Percentiles rank a stretch among this genome's conserved stretches.
Conservation (phyloP, 1,140 invertebrate genomes). For the Geopemphigus sp. region DNA sequence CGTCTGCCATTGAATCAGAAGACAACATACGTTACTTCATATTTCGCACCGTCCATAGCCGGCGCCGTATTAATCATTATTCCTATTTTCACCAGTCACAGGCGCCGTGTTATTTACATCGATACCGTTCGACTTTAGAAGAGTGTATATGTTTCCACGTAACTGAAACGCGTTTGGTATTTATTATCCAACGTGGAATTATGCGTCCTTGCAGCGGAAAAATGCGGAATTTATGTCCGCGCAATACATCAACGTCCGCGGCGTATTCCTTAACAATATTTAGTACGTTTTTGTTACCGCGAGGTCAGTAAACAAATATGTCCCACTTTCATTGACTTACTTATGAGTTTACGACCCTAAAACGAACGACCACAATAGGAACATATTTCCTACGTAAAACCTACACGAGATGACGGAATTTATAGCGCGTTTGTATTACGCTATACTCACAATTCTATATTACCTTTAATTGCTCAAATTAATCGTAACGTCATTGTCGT, state of each 20-base stretch:
- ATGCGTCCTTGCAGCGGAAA: constrained; percentile 1
- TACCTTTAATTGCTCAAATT: not conserved
- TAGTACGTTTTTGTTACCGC: constrained; percentile 1
- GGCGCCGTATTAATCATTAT: no score
- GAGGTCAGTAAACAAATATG: constrained; percentile 34
- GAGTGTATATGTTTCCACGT: not conserved
- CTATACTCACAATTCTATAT: not conserved
- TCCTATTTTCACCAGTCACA: no score
- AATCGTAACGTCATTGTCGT: no score
- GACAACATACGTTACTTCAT: no score
- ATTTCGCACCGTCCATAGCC: no score
- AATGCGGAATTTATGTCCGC: constrained; percentile 27
- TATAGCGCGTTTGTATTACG: not conserved
- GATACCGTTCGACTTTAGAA: no score
- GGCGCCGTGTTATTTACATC: no score
- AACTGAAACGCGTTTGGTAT: not conserved
- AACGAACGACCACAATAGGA: not conserved
- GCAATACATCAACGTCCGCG: not conserved
- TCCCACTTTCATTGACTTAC: constrained; percentile 26
- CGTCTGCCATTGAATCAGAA: no score
- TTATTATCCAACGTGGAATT: not conserved
- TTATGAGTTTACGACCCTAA: constrained; percentile 1
- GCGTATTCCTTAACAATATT: not conserved
- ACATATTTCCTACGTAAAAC: not conserved
- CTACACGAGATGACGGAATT: not conserved